Evolutionary conservation across 1,140 invertebrate genomes (phyloP).

Genomic region (Panagrolaimus sp.): DNA sequence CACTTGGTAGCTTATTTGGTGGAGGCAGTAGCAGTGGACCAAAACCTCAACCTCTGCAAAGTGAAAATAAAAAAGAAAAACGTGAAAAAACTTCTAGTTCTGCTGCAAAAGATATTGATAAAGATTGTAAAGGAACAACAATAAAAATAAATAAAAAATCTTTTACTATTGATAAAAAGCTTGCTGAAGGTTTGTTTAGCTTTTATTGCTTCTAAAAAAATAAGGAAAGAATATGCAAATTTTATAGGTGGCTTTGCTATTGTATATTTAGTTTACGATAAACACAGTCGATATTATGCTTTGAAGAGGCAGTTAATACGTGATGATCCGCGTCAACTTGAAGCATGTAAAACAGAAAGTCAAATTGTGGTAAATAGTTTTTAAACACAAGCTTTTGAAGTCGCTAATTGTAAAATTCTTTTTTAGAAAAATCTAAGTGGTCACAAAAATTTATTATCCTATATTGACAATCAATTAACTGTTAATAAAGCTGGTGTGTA

Average conservation of each 20-base stretch:
- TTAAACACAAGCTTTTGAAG: not conserved
- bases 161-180: conserved; percentile 51
- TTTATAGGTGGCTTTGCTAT: conserved; percentile 55
- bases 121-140: conserved; percentile 45
- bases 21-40: conserved; percentile 34
- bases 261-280: conserved; percentile 54
- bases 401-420: conserved; percentile 12
- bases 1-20: conserved; percentile 39
- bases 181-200: conserved; percentile 52
- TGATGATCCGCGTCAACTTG: conserved; percentile 53
- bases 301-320: conserved; percentile 54
- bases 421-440: conserved; percentile 74
- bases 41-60: conserved; percentile 46
- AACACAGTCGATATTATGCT: conserved; percentile 52
- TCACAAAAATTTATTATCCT: conserved; percentile 87
- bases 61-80: conserved; percentile 43
- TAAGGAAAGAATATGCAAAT: conserved; percentile 7
- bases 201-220: conserved; percentile 5
- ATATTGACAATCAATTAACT: conserved; percentile 78
- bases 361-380: conserved; percentile 49
- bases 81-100: conserved; percentile 27
- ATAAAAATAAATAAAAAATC: conserved; percentile 50
- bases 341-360: conserved; percentile 52
- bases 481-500: conserved; percentile 75
- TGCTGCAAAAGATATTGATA: conserved; percentile 13